phyloP scores from a whole-genome alignment of 2,797 vertebrate genomes.

The Mus caroli region DNA sequence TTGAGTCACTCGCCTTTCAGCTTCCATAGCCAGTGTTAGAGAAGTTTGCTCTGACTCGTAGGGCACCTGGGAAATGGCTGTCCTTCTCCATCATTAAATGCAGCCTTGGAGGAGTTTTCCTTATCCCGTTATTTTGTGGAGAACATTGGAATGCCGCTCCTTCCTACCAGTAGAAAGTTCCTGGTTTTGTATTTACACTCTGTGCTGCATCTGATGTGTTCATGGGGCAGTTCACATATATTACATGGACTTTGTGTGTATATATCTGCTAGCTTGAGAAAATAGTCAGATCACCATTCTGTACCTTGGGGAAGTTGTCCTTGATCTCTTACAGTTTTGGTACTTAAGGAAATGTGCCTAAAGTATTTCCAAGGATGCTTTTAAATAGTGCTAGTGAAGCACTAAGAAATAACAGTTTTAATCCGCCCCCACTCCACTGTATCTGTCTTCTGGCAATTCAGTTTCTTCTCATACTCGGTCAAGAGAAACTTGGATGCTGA shows the following conservation, averaged over 20 bases:
- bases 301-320: constrained; percentile 41
- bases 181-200: constrained; percentile 75
- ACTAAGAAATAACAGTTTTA: constrained; percentile 30
- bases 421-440: not conserved
- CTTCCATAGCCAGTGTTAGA: not conserved
- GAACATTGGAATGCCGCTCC: constrained; percentile 50
- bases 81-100: constrained; percentile 70
- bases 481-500: constrained; percentile 39
- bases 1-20: not conserved
- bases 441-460: not conserved
- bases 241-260: constrained; percentile 41
- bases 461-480: constrained; percentile 21
- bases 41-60: not conserved
- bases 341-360: constrained; percentile 33
- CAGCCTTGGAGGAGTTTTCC: constrained; percentile 63
- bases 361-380: constrained; percentile 54
- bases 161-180: constrained; percentile 18
- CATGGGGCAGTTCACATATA: constrained; percentile 53
- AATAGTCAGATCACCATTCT: constrained; percentile 64
- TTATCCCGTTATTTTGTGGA: constrained; percentile 73
- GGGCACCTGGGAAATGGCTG: constrained; percentile 1
- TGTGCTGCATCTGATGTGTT: constrained; percentile 71
- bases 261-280: constrained; percentile 62
- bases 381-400: constrained; percentile 22
- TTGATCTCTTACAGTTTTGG: constrained; percentile 61